Conservation (phyloP, 64 coral and sea anemone genomes). For the Actinia equina region DNA sequence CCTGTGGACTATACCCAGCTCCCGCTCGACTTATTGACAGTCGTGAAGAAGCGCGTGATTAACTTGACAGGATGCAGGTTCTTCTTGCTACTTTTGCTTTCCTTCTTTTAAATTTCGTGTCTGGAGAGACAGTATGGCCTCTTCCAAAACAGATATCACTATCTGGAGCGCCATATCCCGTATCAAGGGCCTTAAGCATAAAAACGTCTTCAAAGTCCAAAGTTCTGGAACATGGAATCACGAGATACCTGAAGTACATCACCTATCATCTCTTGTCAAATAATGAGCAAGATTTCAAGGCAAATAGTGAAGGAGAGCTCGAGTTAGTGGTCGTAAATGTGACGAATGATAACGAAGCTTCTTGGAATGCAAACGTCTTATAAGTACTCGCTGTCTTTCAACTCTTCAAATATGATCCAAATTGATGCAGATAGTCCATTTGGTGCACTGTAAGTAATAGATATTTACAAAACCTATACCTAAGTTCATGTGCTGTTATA, state of each 20-base stretch:
- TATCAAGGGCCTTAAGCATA: constrained; percentile 67
- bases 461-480: too few species aligned
- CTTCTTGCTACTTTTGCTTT: neutral
- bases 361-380: constrained; percentile 48
- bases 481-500: too few species aligned
- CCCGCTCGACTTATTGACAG: neutral
- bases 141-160: constrained; percentile 32
- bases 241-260: constrained; percentile 77
- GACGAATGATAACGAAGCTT: constrained; percentile 36
- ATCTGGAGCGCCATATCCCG: constrained; percentile 26
- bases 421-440: constrained; percentile 55
- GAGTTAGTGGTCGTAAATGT: constrained; percentile 37
- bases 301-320: neutral
- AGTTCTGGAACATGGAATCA: constrained; percentile 65
- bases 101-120: neutral
- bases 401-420: neutral
- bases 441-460: constrained; percentile 62
- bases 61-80: neutral
- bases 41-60: neutral
- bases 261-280: neutral
- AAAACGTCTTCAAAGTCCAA: constrained; percentile 53
- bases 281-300: neutral
- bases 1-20: neutral
- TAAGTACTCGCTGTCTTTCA: constrained; percentile 26
- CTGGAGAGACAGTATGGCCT: constrained; percentile 56